Evolutionary conservation across 2,888 invertebrate genomes (phyloP).

Genomic region (Andricus quercusramuli): DNA sequence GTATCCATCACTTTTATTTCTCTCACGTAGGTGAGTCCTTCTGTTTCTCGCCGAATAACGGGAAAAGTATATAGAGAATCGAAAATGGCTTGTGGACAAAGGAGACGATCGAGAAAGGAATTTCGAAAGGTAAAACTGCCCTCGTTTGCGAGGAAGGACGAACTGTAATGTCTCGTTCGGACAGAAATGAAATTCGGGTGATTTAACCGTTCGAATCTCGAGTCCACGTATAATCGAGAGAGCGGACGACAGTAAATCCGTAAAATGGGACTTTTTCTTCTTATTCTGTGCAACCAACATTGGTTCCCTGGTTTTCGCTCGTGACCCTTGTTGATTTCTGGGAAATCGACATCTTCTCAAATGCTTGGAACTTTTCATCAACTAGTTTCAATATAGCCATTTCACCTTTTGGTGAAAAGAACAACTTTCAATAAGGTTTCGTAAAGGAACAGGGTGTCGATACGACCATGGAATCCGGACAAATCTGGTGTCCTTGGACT

Average conservation of each 20-base stretch:
- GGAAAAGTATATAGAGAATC: slow-evolving; percentile 48
- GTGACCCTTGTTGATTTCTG: slow-evolving; percentile 49
- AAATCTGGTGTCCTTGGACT: too few species aligned
- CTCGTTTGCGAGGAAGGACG: slow-evolving; percentile 60
- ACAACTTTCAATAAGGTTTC: background rate
- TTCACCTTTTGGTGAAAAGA: background rate
- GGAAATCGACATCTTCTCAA: slow-evolving; percentile 44
- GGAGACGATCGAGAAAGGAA: slow-evolving; percentile 49
- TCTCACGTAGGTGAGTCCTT: slow-evolving; percentile 36
- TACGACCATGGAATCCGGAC: too few species aligned
- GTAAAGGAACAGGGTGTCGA: background rate
- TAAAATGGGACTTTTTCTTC: slow-evolving; percentile 64
- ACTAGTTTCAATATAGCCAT: slow-evolving; percentile 38
- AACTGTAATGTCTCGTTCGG: slow-evolving; percentile 69
- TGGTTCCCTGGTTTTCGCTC: slow-evolving; percentile 50
- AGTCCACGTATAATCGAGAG: slow-evolving; percentile 61
- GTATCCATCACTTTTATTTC: slow-evolving; percentile 32
- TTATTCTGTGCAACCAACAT: slow-evolving; percentile 47
- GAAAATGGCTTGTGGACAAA: slow-evolving; percentile 54
- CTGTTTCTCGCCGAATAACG: slow-evolving; percentile 26
- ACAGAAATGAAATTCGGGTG: slow-evolving; percentile 74
- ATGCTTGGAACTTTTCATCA: slow-evolving; percentile 23
- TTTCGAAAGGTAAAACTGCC: slow-evolving; percentile 55
- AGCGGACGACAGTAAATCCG: slow-evolving; percentile 56
- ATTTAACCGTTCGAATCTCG: slow-evolving; percentile 70